Evolutionary conservation across 1,140 invertebrate genomes (phyloP).

Genomic region (Nixonia krombeini): DNA sequence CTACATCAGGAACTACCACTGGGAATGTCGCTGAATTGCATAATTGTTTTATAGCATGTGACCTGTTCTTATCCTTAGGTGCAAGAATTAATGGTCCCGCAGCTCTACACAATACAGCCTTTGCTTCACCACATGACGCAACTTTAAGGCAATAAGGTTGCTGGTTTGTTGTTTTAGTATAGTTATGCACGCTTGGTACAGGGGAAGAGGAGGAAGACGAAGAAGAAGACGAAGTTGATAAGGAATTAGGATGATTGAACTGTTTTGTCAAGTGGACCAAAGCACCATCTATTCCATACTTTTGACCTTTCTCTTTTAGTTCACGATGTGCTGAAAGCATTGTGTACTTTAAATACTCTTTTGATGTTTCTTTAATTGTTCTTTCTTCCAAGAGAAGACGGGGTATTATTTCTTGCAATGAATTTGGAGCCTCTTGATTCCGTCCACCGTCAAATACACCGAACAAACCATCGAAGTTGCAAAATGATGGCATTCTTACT

Average conservation of each 20-base stretch:
- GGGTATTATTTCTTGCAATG: conserved; percentile 81
- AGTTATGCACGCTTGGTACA: conserved; percentile 14
- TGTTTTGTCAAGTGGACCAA: conserved; percentile 80
- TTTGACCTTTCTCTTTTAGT: conserved; percentile 80
- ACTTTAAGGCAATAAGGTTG: conserved; percentile 78
- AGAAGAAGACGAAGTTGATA: conserved; percentile 2
- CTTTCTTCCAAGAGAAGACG: conserved; percentile 83
- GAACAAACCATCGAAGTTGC: conserved; percentile 84
- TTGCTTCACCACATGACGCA: conserved; percentile 81
- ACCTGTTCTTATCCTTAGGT: conserved; percentile 71
- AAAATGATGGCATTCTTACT: conserved; percentile 82
- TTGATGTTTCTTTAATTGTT: conserved; percentile 83
- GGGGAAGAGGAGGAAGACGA: conserved; percentile 18
- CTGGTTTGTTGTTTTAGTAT: conserved; percentile 31
- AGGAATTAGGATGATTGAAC: conserved; percentile 62
- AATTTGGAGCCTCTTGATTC: conserved; percentile 77
- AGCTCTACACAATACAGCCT: conserved; percentile 78
- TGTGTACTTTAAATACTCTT: conserved; percentile 88
- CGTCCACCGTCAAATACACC: conserved; percentile 86
- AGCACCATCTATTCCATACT: conserved; percentile 79
- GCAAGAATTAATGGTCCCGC: conserved; percentile 74
- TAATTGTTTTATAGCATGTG: conserved; percentile 68
- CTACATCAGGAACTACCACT: conserved; percentile 80
- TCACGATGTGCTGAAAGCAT: conserved; percentile 83
- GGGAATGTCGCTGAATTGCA: conserved; percentile 78